phyloP scores from a whole-genome alignment of 1,140 invertebrate genomes.

The Melipona quadrifasciata region DNA sequence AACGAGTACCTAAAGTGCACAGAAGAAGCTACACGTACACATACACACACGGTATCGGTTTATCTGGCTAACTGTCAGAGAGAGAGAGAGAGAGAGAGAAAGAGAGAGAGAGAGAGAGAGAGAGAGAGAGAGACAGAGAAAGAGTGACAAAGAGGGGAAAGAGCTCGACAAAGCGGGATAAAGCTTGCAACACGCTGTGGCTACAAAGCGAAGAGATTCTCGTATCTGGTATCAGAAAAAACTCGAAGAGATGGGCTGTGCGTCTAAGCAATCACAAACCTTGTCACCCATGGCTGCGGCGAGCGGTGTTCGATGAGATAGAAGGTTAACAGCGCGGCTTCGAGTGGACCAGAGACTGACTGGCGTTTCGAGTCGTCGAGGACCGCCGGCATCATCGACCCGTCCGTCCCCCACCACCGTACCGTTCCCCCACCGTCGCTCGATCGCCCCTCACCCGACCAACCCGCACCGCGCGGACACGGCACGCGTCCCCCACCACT shows the following conservation, averaged over 20 bases:
- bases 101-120: neutral
- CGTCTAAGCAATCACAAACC: slow-evolving; percentile 74
- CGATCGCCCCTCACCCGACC: slow-evolving; percentile 3
- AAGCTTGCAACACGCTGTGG: slow-evolving; percentile 18
- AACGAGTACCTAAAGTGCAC: neutral
- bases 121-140: neutral
- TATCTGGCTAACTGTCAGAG: slow-evolving; percentile 34
- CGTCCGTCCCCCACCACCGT: slow-evolving; percentile 64
- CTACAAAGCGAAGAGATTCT: slow-evolving; percentile 25
- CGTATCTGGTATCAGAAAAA: neutral
- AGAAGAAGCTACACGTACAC: no score
- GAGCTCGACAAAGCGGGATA: neutral
- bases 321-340: slow-evolving; percentile 76
- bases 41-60: neutral
- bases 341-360: slow-evolving; percentile 79
- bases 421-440: slow-evolving; percentile 36
- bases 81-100: no score
- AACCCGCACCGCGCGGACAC: slow-evolving; percentile 31
- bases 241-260: slow-evolving; percentile 43
- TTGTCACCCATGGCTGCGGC: slow-evolving; percentile 80
- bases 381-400: slow-evolving; percentile 81
- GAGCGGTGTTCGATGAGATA: slow-evolving; percentile 77
- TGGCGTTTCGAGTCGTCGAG: slow-evolving; percentile 75
- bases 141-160: no score
- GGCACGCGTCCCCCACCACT: slow-evolving; percentile 28